Conservation (phyloP, 35 echinoderm and acorn worm genomes). For the Ophiothrix spiculata region DNA sequence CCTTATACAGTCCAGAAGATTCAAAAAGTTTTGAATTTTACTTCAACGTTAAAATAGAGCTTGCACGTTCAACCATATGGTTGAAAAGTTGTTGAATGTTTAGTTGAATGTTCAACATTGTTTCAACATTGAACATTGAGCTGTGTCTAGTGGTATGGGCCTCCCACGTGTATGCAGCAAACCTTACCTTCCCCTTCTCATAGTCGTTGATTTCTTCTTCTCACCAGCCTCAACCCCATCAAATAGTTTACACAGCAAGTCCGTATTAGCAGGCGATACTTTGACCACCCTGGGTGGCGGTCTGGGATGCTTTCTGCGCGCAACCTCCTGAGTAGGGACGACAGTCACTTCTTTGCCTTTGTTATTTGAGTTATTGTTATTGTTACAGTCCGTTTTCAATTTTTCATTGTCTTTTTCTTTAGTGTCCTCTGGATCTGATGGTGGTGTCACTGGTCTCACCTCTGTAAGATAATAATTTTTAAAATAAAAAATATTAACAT, state of each 20-base stretch:
- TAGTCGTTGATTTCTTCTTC: conserved; percentile 31
- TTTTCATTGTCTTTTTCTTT: conserved; percentile 29
- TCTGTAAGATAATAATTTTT: conserved; percentile 64
- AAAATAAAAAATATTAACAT: too few species aligned
- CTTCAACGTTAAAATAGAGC: too few species aligned
- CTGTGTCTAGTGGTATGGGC: too few species aligned
- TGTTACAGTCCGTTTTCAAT: conserved; percentile 10
- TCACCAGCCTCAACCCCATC: conserved; percentile 80
- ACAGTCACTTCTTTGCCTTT: neutral
- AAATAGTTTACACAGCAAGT: conserved; percentile 81
- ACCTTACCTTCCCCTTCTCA: conserved; percentile 74
- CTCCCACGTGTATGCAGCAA: too few species aligned
- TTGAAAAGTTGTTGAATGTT: too few species aligned
- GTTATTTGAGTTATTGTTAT: conserved; percentile 21
- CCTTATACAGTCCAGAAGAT: too few species aligned
- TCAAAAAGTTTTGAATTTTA: too few species aligned
- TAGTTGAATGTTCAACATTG: too few species aligned
- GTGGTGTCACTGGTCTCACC: conserved; percentile 79
- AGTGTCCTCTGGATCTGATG: conserved; percentile 56
- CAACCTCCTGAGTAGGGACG: conserved; percentile 22
- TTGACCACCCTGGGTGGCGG: conserved; percentile 70
- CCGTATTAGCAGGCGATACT: conserved; percentile 66
- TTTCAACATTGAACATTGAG: too few species aligned
- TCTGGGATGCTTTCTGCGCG: conserved; percentile 54
- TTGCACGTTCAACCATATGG: too few species aligned